These are phyloP conservation scores for Hipparchia sbordonii DNA, from an alignment of 2,888 invertebrate genomes.

Conservation along the genomic window DNA sequence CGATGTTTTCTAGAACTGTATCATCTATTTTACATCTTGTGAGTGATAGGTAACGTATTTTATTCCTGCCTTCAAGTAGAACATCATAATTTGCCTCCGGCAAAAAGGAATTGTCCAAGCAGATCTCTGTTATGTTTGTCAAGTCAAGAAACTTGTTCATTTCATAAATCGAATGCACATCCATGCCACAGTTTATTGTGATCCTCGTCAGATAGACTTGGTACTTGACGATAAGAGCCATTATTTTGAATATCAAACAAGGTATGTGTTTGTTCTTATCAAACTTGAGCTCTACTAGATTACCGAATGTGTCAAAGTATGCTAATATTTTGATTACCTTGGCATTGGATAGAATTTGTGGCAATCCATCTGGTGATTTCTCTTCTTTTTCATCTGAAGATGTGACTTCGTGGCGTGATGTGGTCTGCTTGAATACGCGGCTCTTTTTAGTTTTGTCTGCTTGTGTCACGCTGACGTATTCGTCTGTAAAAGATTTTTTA, in stretches of 20 bases:
- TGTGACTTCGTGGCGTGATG: constrained; percentile 38
- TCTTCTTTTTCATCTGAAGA: constrained; percentile 39
- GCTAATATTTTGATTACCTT: constrained; percentile 45
- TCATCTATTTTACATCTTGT: constrained; percentile 59
- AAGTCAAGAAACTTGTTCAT: constrained; percentile 50
- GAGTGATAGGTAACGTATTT: constrained; percentile 55
- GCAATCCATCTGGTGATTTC: constrained; percentile 20
- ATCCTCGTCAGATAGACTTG: constrained; percentile 48
- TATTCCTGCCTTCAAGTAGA: constrained; percentile 47
- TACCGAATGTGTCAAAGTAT: constrained; percentile 47
- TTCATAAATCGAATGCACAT: constrained; percentile 51
- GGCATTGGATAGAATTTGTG: background rate
- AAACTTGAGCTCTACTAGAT: constrained; percentile 54
- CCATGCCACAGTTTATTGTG: constrained; percentile 51
- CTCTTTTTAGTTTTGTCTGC: constrained; percentile 46
- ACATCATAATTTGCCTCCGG: constrained; percentile 53
- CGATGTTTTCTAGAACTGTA: constrained; percentile 48
- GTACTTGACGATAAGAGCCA: constrained; percentile 52
- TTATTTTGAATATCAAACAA: constrained; percentile 49
- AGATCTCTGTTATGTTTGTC: constrained; percentile 58
- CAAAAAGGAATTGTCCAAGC: constrained; percentile 53
- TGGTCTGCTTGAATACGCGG: constrained; percentile 36
- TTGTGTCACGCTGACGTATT: constrained; percentile 44
- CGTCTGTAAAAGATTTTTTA: constrained; percentile 44
- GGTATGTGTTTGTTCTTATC: constrained; percentile 52